Base-by-base conservation (phyloP, 2,797 vertebrate genomes). In the Channa striata region DNA sequence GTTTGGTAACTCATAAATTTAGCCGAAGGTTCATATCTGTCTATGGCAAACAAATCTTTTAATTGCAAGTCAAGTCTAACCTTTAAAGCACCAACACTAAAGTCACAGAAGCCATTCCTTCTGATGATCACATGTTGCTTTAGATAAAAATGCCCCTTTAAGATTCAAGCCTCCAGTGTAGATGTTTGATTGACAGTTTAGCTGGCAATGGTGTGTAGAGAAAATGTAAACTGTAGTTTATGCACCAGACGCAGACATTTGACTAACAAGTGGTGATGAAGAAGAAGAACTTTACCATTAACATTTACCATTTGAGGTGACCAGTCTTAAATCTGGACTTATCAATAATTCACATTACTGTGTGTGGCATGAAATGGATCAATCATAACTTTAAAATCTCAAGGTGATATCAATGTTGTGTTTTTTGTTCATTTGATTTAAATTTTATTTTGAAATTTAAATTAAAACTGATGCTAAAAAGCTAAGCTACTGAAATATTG, bases 161-260 rank as follows among this genome's bases (percentile, higher is more conserved):
- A 48, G 12, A 25, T 54, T 48, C 14, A 39, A 60, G 48, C 40
- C 19, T 42, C 21, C 11, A 4, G 9, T 21, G 25, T 13, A 20
- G 11, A 11, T 59, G 49, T 48, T 66, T 57, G 51, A 67, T 20
- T 74, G 72, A 71, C 62, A 66, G 62, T 20, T 67, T 47, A 73
- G 44, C 56, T 67, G 67, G 49, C 50, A 43, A 43, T n/a, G 42
- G 54, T 1, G 16, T 37, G 3, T 23, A 52, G 39, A 68, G 14
- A 58, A 56, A 81, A 77, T 73, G 16, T 80, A 54, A 76, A 39
- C 52, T 53, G 33, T 59, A 70, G 34, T 23, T 54, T 44, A 59
- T 53, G 71, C 46, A 59, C 66, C 33, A 6, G 54, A 30, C 58
- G 51, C 43, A 8, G 39, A 39, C 46, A 34, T 43, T 53, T 63